These are phyloP conservation scores for Sebastiscus albofasciatus DNA, from an alignment of 2,797 vertebrate species.

Conservation along the genomic window DNA sequence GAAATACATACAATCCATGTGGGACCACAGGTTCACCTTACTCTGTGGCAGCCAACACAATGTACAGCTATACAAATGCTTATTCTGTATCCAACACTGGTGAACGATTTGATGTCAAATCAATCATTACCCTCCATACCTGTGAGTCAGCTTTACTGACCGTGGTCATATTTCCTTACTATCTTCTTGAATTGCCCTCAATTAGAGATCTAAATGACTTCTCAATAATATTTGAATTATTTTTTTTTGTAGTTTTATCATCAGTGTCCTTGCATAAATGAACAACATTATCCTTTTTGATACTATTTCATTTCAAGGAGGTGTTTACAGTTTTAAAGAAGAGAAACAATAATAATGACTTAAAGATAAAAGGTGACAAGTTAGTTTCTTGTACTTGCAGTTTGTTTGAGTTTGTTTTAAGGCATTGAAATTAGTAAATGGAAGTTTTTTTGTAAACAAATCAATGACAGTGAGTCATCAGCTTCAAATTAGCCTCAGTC, in stretches of 20 bases:
- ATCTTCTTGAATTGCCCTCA: background rate
- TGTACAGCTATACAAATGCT: background rate
- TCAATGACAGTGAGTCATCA: conserved; percentile 34
- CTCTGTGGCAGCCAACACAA: background rate
- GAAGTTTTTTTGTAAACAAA: conserved; percentile 1
- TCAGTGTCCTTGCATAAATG: background rate
- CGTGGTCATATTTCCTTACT: background rate
- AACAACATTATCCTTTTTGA: background rate
- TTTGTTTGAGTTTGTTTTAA: background rate
- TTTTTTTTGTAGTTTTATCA: background rate
- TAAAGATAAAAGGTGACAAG: background rate
- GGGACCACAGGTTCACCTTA: background rate
- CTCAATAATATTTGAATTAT: background rate
- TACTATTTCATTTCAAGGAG: background rate
- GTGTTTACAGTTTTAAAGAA: background rate
- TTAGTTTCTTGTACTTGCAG: background rate
- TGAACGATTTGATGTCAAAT: background rate
- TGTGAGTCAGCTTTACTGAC: background rate
- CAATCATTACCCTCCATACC: background rate
- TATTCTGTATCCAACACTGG: background rate
- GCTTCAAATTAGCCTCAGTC: conserved; percentile 46
- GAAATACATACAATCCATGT: background rate
- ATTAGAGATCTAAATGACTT: background rate
- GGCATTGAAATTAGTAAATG: background rate
- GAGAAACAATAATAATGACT: background rate